Conservation (phyloP, 2,888 invertebrate genomes). For the Phyllotreta cruciferae region DNA sequence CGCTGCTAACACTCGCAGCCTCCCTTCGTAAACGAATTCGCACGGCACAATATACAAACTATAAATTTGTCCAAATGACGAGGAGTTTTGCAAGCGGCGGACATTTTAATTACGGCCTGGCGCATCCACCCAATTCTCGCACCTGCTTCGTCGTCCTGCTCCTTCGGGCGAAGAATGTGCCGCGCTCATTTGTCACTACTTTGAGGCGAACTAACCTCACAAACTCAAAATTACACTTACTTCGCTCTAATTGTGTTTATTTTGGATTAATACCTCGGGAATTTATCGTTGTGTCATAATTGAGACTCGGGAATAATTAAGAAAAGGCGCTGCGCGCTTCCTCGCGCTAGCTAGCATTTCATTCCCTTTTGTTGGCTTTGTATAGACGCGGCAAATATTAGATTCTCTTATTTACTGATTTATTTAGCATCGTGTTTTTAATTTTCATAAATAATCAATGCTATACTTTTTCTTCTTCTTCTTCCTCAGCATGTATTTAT, state of each 20-base stretch:
- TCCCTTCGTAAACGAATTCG: constrained; percentile 54
- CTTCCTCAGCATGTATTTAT: too few species aligned
- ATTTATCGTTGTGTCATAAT: constrained; percentile 33
- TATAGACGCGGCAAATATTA: neutral
- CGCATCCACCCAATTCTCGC: constrained; percentile 48
- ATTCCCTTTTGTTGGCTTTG: constrained; percentile 12
- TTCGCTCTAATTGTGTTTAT: constrained; percentile 51
- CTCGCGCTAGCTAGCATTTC: neutral
- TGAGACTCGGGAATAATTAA: constrained; percentile 24
- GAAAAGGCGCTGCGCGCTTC: constrained; percentile 9
- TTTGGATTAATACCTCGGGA: constrained; percentile 40
- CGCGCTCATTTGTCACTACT: constrained; percentile 44
- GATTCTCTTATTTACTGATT: too few species aligned
- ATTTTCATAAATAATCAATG: too few species aligned
- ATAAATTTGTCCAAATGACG: constrained; percentile 58
- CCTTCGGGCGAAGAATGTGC: constrained; percentile 33
- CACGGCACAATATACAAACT: constrained; percentile 54
- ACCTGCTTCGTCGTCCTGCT: constrained; percentile 45
- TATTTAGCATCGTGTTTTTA: too few species aligned
- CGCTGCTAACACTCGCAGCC: constrained; percentile 25
- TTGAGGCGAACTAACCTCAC: constrained; percentile 42
- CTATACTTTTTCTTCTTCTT: too few species aligned
- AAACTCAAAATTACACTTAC: constrained; percentile 45
- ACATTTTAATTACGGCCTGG: constrained; percentile 59
- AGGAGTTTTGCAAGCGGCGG: constrained; percentile 53